These are phyloP conservation scores for Mythimna impura DNA, from an alignment of 2,888 invertebrate species.

Conservation along the genomic window DNA sequence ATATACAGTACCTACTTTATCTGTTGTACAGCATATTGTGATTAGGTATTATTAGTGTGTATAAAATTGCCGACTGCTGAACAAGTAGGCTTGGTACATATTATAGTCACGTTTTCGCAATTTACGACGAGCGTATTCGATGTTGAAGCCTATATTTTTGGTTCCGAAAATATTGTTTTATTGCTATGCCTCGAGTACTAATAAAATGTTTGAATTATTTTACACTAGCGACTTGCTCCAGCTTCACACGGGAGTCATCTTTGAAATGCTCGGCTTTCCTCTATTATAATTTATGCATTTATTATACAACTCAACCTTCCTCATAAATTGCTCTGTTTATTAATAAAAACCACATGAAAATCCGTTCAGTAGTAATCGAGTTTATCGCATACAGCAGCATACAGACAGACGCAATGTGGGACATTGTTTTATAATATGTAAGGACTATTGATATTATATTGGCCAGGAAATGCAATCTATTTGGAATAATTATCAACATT, in stretches of 20 bases:
- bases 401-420: too few relatives aligned
- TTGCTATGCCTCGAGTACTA: slow-evolving; percentile 11
- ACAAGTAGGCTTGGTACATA: slow-evolving; percentile 28
- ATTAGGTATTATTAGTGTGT: slow-evolving; percentile 51
- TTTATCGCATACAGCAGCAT: too few relatives aligned
- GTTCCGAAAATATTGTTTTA: slow-evolving; percentile 44
- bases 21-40: slow-evolving; percentile 27
- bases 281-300: too few relatives aligned
- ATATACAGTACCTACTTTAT: slow-evolving; percentile 27
- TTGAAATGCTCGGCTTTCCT: too few relatives aligned
- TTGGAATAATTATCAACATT: neutral
- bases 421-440: too few relatives aligned
- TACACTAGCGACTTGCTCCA: neutral
- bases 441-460: neutral
- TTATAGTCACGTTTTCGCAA: slow-evolving; percentile 51
- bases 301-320: too few relatives aligned
- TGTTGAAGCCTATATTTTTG: slow-evolving; percentile 38
- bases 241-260: too few relatives aligned
- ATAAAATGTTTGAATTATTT: slow-evolving; percentile 33
- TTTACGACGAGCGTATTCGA: slow-evolving; percentile 34
- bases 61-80: slow-evolving; percentile 25
- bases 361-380: too few relatives aligned
- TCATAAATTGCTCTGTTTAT: too few relatives aligned
- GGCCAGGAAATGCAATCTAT: neutral
- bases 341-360: too few relatives aligned